Evolutionary conservation across 2,888 invertebrate genomes (phyloP).

Genomic region (Crocallis elinguaria): DNA sequence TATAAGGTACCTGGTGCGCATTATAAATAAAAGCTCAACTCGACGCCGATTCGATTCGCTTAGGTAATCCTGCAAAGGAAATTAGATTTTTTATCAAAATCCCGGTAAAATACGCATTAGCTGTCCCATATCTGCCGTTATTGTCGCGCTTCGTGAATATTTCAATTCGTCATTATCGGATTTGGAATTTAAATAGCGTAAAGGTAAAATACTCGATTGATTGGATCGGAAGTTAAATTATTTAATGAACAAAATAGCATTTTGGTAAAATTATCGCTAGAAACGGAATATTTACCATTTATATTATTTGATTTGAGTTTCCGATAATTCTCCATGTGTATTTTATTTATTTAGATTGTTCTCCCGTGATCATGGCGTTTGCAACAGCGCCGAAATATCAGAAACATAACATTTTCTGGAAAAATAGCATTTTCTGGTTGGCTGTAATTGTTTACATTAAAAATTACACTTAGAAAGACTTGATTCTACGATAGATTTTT

Average conservation of each 20-base stretch:
- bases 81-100: conserved; percentile 58
- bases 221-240: conserved; percentile 4
- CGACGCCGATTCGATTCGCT: conserved; percentile 40
- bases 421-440: too few species aligned
- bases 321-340: neutral
- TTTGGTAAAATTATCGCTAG: too few species aligned
- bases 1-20: conserved; percentile 10
- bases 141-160: conserved; percentile 38
- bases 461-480: too few species aligned
- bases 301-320: too few species aligned
- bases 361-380: too few species aligned
- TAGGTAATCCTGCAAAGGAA: conserved; percentile 49
- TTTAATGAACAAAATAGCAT: too few species aligned
- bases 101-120: conserved; percentile 51
- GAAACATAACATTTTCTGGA: too few species aligned
- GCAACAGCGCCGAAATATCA: too few species aligned
- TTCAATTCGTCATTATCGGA: conserved; percentile 40
- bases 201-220: conserved; percentile 19
- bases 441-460: too few species aligned
- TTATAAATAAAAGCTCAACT: conserved; percentile 28
- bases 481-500: too few species aligned
- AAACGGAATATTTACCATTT: too few species aligned
- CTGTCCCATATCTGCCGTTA: conserved; percentile 36
- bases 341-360: too few species aligned
- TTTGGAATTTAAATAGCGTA: conserved; percentile 28